Base-by-base conservation (phyloP, 2,113 vertebrate species). In the Cranoglanis bouderius region DNA sequence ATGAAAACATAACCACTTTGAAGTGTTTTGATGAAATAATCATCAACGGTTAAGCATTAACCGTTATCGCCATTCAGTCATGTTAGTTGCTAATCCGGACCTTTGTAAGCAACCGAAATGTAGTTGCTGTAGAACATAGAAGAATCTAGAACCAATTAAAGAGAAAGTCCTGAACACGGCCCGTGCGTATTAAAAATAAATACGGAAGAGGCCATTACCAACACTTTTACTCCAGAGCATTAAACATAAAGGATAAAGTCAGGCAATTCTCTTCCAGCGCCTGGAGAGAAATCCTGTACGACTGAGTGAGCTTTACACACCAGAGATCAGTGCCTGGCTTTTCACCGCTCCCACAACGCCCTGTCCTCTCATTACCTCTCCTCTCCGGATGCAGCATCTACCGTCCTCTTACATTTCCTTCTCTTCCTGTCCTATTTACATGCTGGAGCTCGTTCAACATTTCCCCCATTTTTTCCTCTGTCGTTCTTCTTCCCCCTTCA, bases 261-360 rank as follows among this genome's bases (percentile, higher is more conserved):
- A 80, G 24, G 57, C 72, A 80, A 65, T 84, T 85, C 67, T 51
- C 70, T 63, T 78, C 46, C 72, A 85, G 74, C 85, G 32, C 82
- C 72, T 55, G 55, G 88, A 80, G 74, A 77, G 55, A 75, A 65
- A 84, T 80, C 49, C 18, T 67, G 77, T 74, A 80, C 74, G 78
- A 72, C 88, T 81, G 83, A 89, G 70, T 80, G 83, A 89, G 57
- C 72, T 80, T 59, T 80, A 89, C 83, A 80, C 82, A 70, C 82
- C 83, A 85, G 43, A 85, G 88, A 85, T 65, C 57, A 51, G 12
- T 40, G 74, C 82, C 82, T 26, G 59, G 24, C 43, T 77, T 12
- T 72, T 85, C 63, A 63, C 38, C 32, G n/a, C 51, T 87, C 32
- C 29, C 21, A 61, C 43, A 49, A 46, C 12, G 43, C 10, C 26